Base-by-base conservation (phyloP, 2,888 invertebrate species). In the Drosophila anomelani region DNA sequence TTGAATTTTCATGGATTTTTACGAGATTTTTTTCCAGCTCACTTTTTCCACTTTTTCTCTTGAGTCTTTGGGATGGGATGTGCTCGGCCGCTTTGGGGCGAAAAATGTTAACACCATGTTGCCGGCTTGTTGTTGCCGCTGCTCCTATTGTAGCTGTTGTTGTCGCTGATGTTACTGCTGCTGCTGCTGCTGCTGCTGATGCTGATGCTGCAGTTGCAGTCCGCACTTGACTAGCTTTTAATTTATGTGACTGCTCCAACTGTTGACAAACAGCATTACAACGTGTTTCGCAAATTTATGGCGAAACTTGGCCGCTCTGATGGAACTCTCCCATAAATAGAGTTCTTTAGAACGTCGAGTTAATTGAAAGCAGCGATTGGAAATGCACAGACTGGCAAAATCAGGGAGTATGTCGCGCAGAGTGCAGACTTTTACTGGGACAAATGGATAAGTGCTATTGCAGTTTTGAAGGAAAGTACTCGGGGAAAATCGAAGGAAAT, bases 261-360 rank as follows among this genome's bases (percentile, higher is more conserved):
- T 87, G 85, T 85, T 85, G 89, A 85, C 89, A 89, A 89, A 85
- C 85, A 87, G 80, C 85, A 87, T 84, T 87, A 89, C 85, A 89
- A 84, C 85, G 85, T 84, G 88, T 77, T 77, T 66, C 68, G 82
- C 89, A 89, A 81, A 85, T 85, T 89, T 89, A 89, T 89, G 85
- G 68, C 79, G 64, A 81, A 81, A 84, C 75, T 86, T 81, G 87
- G 73, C 51, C 72, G 64, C 68, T 72, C 80, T 82, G 84, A 88
- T 80, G 77, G 79, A 84, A 75, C 80, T 88, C 88, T 72, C 82
- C 81, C 82, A 82, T 85, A 82, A 82, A 87, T 85, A 74, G 60
- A 79, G 75, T 67, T 75, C 75, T 73, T 73, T 41, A 57, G 44
- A 56, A 44, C 43, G 54, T 43, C 62, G 39, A 71, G 62, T 73